These are phyloP conservation scores for Poliocrania exsul DNA, from an alignment of 2,797 vertebrate genomes.

Conservation along the genomic window DNA sequence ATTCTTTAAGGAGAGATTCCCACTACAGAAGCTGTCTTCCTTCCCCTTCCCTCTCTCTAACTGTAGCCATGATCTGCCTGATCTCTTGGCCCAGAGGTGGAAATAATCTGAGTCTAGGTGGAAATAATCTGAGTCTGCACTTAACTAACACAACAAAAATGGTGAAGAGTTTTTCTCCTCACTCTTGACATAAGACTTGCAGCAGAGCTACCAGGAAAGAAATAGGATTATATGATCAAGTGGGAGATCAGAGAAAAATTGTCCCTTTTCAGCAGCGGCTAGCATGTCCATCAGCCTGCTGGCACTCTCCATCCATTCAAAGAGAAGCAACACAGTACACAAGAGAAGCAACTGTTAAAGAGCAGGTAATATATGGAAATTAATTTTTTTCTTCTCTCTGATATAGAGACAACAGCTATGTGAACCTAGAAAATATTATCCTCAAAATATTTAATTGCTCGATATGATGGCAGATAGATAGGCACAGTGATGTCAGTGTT, in stretches of 20 bases:
- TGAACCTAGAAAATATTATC: background rate
- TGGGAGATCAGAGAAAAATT: background rate
- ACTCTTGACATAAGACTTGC: background rate
- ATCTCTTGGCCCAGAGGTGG: background rate
- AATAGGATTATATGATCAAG: background rate
- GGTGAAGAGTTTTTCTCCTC: background rate
- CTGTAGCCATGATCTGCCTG: background rate
- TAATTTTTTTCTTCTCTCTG: background rate
- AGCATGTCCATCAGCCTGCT: background rate
- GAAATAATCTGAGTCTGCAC: background rate
- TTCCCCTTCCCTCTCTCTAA: background rate
- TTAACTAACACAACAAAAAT: background rate
- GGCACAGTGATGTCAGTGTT: background rate
- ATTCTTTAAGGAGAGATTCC: background rate
- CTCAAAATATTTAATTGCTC: background rate
- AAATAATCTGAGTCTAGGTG: background rate
- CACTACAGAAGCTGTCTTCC: background rate
- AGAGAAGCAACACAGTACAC: background rate
- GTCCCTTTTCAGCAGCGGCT: background rate
- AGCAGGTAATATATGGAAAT: background rate
- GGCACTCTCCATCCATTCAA: background rate
- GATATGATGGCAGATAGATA: background rate
- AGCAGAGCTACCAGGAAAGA: background rate
- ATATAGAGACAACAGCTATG: background rate
- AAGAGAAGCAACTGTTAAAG: background rate